phyloP scores from a whole-genome alignment of 1,140 invertebrate genomes.

The Ganaspis sp. region DNA sequence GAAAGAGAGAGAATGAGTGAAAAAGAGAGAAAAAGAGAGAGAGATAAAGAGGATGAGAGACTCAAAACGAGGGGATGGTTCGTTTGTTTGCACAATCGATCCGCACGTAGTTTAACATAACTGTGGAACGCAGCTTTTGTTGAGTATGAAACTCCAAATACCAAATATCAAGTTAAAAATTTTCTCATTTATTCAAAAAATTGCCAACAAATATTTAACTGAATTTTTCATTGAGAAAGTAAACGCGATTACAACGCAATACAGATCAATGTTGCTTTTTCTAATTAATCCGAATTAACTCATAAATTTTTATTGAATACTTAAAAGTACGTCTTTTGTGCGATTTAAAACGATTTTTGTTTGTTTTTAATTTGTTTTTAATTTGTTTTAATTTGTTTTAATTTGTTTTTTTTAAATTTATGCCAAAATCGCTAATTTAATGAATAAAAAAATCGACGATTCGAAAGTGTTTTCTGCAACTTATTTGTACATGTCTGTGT shows the following conservation, averaged over 20 bases:
- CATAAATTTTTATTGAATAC: neutral
- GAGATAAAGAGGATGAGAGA: constrained; percentile 19
- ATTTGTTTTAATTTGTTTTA: too few species aligned
- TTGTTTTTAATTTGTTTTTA: too few species aligned
- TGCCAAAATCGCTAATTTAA: too few species aligned
- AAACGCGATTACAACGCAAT: neutral
- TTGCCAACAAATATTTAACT: constrained; percentile 43
- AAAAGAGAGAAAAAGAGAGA: neutral
- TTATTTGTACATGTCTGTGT: too few species aligned
- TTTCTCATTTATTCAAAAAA: constrained; percentile 35
- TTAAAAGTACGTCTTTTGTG: too few species aligned
- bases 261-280: neutral
- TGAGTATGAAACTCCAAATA: constrained; percentile 31
- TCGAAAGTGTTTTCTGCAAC: too few species aligned
- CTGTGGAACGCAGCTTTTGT: constrained; percentile 42
- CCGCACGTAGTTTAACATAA: constrained; percentile 62
- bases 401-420: too few species aligned
- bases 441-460: too few species aligned
- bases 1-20: neutral
- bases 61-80: constrained; percentile 35
- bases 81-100: constrained; percentile 66
- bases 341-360: too few species aligned
- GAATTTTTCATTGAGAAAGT: constrained; percentile 2
- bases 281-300: neutral
- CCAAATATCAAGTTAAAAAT: constrained; percentile 7